Base-by-base conservation (phyloP, 2,797 vertebrate species). In the Sylvilagus floridanus region DNA sequence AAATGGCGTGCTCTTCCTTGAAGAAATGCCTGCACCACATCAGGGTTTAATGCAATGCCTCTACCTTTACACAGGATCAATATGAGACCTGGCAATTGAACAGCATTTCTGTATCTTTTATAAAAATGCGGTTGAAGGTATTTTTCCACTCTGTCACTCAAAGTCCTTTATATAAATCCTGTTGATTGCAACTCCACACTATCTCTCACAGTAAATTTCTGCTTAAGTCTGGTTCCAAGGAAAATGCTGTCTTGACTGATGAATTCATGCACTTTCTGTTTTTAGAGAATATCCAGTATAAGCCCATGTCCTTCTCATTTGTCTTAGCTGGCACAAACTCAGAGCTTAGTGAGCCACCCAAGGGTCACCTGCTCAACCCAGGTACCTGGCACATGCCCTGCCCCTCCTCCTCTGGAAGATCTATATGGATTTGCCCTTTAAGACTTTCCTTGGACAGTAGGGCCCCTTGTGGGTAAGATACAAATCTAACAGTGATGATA, bases 71-170 rank as follows among this genome's bases (percentile, higher is more conserved):
- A 30, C 4, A 71, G 60, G 52, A 96, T 96, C 96, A 93, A 92
- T 96, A 93, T 0, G 21, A 93, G 72, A 84, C 76, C 35, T 81
- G 90, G 71, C 90, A 92, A 95, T 65, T 88, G 95, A 92, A 76
- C 22, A 68, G 84, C 52, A 84, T 90, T 94, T 93, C 83, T 89
- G 71, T 72, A 63, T 88, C 79, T 94, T 81, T 95, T 85, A 72
- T 88, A 93, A 88, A 96, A 96, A 90, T 95, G 72, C 35, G 13
- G 37, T 81, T 79, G 84, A 75, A 96, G 78, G 35, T 93, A 69
- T 91, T 96, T 97, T 97, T 87, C 94, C 90, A 92, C 62, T 60
- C 30, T 92, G 92, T 91, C 96, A 88, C n/a, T 96, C 95, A 86
- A 63, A 76, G 92, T 82, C 93, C 71, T 84, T 96, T 92, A 95